A percentile compares a stretch with the other conserved stretches of the same genome.
These are phyloP conservation scores for Trachelus stipa DNA, from an alignment of 2,888 invertebrate genomes.

Conservation along the genomic window DNA sequence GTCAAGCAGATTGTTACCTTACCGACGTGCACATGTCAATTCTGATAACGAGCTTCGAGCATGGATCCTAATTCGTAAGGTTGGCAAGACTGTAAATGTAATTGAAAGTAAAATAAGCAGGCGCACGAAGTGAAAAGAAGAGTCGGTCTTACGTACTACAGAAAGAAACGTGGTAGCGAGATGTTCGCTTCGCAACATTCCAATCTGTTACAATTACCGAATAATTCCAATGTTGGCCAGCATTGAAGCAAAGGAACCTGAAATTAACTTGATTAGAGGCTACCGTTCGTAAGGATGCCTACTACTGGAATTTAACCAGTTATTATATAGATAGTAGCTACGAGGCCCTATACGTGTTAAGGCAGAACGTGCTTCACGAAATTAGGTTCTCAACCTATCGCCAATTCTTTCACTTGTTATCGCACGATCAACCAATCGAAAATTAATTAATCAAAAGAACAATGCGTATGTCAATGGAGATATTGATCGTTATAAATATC, in stretches of 20 bases:
- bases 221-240: constrained; percentile 62
- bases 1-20: background rate
- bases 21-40: background rate
- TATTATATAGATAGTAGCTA: constrained; percentile 58
- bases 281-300: constrained; percentile 64
- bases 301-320: constrained; percentile 67
- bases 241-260: constrained; percentile 57
- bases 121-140: background rate
- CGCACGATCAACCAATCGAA: background rate
- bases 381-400: constrained; percentile 41
- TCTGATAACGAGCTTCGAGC: background rate
- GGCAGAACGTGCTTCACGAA: constrained; percentile 39
- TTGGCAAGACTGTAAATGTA: background rate
- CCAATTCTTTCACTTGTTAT: background rate
- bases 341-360: constrained; percentile 34
- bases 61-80: background rate
- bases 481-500: background rate
- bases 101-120: constrained; percentile 12
- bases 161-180: background rate
- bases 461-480: too few relatives aligned
- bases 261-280: constrained; percentile 67
- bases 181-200: constrained; percentile 49
- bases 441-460: background rate
- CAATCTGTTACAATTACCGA: constrained; percentile 65
- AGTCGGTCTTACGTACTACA: background rate